These are phyloP conservation scores for Buteo buteo DNA, from an alignment of 2,113 vertebrate species.

Conservation along the genomic window DNA sequence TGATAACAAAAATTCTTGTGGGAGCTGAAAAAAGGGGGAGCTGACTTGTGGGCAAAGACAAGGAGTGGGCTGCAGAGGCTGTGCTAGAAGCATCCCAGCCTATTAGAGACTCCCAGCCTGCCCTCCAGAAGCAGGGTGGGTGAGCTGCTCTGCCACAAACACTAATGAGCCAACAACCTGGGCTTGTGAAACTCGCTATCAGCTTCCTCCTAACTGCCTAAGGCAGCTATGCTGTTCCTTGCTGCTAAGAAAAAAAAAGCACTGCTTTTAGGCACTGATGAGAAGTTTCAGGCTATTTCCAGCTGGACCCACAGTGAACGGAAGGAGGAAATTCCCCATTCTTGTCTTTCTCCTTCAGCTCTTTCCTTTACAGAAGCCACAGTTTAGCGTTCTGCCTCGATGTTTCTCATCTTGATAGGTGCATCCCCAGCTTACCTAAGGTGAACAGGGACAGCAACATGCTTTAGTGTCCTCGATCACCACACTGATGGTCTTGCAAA, in stretches of 20 bases:
- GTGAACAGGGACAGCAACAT: rapidly evolving
- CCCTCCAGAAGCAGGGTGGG: background rate
- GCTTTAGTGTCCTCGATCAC: rapidly evolving
- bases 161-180: background rate
- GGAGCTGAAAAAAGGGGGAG: background rate
- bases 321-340: background rate
- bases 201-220: background rate
- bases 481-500: rapidly evolving
- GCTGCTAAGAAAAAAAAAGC: background rate
- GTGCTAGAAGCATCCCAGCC: background rate
- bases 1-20: background rate
- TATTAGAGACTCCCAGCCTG: background rate
- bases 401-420: rapidly evolving
- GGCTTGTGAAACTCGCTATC: rapidly evolving
- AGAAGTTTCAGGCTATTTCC: background rate
- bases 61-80: background rate
- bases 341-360: background rate
- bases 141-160: background rate
- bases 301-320: background rate
- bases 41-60: background rate
- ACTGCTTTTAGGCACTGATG: rapidly evolving
- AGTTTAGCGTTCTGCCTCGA: rapidly evolving
- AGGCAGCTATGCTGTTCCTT: background rate
- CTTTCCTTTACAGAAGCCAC: background rate
- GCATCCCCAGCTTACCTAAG: background rate